A percentile compares a stretch with the other conserved stretches of the same genome.
Evolutionary conservation across 2,797 vertebrate genomes (phyloP).

Genomic region (Chelon labrosus): DNA sequence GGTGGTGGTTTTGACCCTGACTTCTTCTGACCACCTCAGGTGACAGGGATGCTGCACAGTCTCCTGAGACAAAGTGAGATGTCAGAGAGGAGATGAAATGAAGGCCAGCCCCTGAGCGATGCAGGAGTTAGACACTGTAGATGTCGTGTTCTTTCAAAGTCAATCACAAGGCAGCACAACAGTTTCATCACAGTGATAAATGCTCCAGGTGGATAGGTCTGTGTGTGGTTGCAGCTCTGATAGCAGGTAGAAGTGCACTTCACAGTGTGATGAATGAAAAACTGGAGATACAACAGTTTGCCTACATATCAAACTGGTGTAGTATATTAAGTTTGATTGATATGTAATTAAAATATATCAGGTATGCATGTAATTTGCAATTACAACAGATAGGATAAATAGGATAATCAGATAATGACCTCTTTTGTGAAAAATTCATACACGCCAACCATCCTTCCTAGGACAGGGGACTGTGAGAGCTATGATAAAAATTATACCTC

Average conservation of each 20-base stretch:
- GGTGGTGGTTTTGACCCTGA: not conserved
- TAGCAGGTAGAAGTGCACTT: conserved; percentile 23
- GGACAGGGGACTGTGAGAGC: too few species aligned
- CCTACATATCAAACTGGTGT: not conserved
- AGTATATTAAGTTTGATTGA: not conserved
- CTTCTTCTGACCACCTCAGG: conserved; percentile 5
- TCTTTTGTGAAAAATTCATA: too few species aligned
- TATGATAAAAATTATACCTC: too few species aligned
- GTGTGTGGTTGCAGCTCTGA: conserved; percentile 19
- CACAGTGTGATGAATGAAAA: conserved; percentile 22
- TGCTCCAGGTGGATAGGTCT: conserved; percentile 32
- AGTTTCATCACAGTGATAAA: conserved; percentile 51
- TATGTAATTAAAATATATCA: too few species aligned
- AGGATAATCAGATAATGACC: too few species aligned
- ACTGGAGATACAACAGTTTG: not conserved
- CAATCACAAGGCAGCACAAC: conserved; percentile 17
- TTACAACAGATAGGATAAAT: too few species aligned
- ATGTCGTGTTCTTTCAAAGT: conserved; percentile 56
- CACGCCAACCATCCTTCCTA: too few species aligned
- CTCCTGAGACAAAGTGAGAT: conserved; percentile 49
- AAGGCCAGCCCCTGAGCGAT: conserved; percentile 33
- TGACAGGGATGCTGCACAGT: not conserved
- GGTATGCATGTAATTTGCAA: too few species aligned
- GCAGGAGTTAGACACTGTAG: conserved; percentile 33
- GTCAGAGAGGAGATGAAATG: conserved; percentile 42